Evolutionary conservation across 2,888 invertebrate genomes (phyloP).

Genomic region (Leucozona laternaria): DNA sequence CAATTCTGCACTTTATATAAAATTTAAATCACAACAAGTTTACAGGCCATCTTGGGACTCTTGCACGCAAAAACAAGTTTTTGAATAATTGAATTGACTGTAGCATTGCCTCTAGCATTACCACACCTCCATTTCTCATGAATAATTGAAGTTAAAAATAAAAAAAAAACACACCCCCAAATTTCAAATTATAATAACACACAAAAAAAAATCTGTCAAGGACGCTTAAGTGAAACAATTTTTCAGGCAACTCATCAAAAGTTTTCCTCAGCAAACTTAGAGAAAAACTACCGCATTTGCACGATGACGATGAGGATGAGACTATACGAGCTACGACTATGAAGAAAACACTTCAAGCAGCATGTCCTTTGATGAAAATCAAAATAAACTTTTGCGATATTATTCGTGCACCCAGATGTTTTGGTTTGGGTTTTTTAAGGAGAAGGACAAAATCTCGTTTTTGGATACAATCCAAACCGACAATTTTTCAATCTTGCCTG

Average conservation of each 20-base stretch:
- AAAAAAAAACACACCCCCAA: background rate
- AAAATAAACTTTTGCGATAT: constrained; percentile 53
- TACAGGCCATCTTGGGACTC: background rate
- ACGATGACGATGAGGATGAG: constrained; percentile 20
- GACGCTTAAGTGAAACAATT: constrained; percentile 44
- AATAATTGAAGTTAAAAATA: constrained; percentile 23
- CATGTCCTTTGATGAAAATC: constrained; percentile 43
- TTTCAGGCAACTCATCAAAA: constrained; percentile 43
- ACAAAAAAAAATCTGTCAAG: constrained; percentile 39
- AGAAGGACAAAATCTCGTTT: constrained; percentile 36
- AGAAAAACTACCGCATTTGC: constrained; percentile 34
- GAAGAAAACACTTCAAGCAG: constrained; percentile 43
- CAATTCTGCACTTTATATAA: background rate
- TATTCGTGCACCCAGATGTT: constrained; percentile 43
- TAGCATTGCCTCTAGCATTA: constrained; percentile 24
- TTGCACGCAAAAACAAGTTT: constrained; percentile 27
- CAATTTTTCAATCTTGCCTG: constrained; percentile 24
- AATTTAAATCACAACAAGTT: constrained; percentile 19
- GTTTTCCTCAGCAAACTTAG: constrained; percentile 22
- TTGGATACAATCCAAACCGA: constrained; percentile 66
- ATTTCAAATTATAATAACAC: constrained; percentile 34
- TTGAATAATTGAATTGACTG: constrained; percentile 39
- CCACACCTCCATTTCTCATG: constrained; percentile 37
- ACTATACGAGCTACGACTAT: background rate
- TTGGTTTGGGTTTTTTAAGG: background rate